These are phyloP conservation scores for Hapalemur alaotrensis DNA, from an alignment of 2,797 vertebrate species.

Conservation along the genomic window DNA sequence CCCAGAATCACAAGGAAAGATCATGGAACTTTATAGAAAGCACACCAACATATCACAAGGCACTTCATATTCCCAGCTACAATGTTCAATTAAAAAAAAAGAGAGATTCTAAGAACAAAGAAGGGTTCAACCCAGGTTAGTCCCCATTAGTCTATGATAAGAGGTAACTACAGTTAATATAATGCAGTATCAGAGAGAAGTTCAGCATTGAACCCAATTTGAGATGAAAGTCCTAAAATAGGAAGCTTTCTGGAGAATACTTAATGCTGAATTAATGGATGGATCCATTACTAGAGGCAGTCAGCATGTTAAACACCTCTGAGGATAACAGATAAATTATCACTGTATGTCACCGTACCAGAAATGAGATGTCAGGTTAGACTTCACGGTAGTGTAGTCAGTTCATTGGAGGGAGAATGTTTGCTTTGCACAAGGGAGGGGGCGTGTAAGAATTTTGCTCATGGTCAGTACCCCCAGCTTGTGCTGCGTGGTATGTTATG, in stretches of 20 bases:
- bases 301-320: slow-evolving; percentile 36
- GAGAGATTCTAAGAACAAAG: slow-evolving; percentile 50
- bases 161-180: neutral
- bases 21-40: neutral
- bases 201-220: neutral
- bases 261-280: slow-evolving; percentile 64
- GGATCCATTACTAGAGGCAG: slow-evolving; percentile 45
- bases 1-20: neutral
- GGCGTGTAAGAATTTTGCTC: neutral
- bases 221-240: slow-evolving; percentile 57
- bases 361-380: neutral
- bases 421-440: neutral
- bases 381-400: neutral
- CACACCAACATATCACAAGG: neutral
- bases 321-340: slow-evolving; percentile 57
- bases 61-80: neutral
- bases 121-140: neutral
- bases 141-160: slow-evolving; percentile 14
- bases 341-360: neutral
- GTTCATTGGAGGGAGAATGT: neutral
- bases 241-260: slow-evolving; percentile 56
- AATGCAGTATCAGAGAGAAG: neutral
- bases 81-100: neutral
- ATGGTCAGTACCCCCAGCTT: neutral
- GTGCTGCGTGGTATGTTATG: neutral